These are phyloP conservation scores for Gorsachius magnificus DNA, from an alignment of 2,797 vertebrate genomes.

Conservation along the genomic window DNA sequence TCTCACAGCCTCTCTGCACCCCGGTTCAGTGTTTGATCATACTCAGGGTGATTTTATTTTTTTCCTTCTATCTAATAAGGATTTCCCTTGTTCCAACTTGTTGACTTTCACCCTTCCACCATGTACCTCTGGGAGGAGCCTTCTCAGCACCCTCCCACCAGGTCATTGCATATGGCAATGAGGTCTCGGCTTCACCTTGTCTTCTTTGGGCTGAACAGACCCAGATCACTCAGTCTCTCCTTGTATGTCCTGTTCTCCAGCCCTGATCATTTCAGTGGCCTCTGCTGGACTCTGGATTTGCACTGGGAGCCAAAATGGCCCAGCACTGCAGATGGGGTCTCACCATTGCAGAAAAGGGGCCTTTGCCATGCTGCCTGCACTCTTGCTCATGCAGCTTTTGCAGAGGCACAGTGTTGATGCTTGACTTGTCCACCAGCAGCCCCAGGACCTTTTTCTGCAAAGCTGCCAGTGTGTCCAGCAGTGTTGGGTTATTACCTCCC, in stretches of 20 bases:
- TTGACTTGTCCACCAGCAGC: not conserved
- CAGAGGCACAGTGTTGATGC: fast-evolving
- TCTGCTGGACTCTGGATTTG: not conserved
- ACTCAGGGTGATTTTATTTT: too few species aligned
- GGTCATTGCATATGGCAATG: fast-evolving
- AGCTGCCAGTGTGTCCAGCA: not conserved
- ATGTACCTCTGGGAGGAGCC: fast-evolving
- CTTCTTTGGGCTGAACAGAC: not conserved
- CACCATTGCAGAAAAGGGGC: not conserved
- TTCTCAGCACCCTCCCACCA: not conserved
- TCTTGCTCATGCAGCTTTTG: not conserved
- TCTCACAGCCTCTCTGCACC: not conserved
- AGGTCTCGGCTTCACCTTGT: not conserved
- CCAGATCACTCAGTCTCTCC: not conserved
- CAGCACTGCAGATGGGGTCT: not conserved
- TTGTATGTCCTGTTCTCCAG: not conserved
- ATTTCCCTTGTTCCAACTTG: not conserved
- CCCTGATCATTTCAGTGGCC: not conserved
- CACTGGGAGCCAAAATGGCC: not conserved
- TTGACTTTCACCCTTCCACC: not conserved
- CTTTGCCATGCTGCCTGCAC: not conserved
- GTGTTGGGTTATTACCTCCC: not conserved
- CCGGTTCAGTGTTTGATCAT: not conserved
- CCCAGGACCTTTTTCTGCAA: not conserved
- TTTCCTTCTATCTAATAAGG: not conserved